phyloP scores from a whole-genome alignment of 2,113 vertebrate species.

The Pongo pygmaeus region DNA sequence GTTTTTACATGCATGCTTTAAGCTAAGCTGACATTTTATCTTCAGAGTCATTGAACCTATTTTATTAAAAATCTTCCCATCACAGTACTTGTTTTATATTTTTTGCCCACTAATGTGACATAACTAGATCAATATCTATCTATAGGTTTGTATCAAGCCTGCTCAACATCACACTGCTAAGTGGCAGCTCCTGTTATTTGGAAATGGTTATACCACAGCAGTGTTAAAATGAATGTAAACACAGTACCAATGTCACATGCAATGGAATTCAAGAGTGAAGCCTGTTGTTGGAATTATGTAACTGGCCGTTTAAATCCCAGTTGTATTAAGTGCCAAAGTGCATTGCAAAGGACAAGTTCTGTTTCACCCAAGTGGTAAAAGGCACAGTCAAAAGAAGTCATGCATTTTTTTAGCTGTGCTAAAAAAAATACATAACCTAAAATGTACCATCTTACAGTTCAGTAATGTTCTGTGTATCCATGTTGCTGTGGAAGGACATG shows the following conservation, averaged over 20 bases:
- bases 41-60: neutral
- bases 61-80: conserved; percentile 36
- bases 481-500: neutral
- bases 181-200: neutral
- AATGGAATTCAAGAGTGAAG: conserved; percentile 47
- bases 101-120: neutral
- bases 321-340: conserved; percentile 29
- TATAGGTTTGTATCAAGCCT: neutral
- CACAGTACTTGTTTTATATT: neutral
- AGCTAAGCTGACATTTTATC: neutral
- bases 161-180: neutral
- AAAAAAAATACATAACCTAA: neutral
- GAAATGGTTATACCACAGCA: neutral
- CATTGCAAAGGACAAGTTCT: neutral
- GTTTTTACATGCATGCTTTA: neutral
- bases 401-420: neutral
- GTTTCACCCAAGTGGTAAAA: conserved; percentile 19
- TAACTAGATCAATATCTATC: neutral
- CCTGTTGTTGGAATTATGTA: conserved; percentile 18
- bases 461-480: neutral
- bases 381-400: neutral
- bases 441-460: neutral
- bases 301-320: neutral
- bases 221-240: conserved; percentile 38
- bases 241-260: conserved; percentile 23